Evolutionary conservation across 2,113 vertebrate species (phyloP).

Genomic region (Microcebus ravelobensis): DNA sequence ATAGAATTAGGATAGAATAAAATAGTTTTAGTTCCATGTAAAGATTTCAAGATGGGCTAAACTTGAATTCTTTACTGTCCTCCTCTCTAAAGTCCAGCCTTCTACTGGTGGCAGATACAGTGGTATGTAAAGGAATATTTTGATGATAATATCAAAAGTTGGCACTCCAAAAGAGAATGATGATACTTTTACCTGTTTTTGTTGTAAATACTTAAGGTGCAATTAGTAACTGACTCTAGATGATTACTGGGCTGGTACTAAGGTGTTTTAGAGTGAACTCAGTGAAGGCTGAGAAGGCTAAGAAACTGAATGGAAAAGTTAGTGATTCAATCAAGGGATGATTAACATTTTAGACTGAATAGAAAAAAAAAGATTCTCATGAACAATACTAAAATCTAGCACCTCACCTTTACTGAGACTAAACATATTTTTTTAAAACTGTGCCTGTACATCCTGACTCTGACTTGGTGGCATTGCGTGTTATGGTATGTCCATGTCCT

Average conservation of each 20-base stretch:
- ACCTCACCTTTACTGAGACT: neutral
- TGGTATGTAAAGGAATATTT: neutral
- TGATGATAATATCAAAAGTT: neutral
- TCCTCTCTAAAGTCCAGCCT: neutral
- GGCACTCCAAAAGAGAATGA: neutral
- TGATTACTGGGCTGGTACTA: constrained; percentile 71
- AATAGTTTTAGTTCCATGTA: neutral
- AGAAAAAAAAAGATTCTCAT: constrained; percentile 59
- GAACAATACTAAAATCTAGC: neutral
- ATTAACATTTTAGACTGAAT: constrained; percentile 65
- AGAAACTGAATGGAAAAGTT: constrained; percentile 67
- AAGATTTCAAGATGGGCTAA: neutral
- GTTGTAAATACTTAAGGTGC: constrained; percentile 70
- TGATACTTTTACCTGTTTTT: constrained; percentile 70
- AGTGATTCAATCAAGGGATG: constrained; percentile 67
- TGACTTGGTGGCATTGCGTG: neutral
- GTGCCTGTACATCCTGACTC: neutral
- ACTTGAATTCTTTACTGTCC: neutral
- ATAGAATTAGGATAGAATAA: neutral
- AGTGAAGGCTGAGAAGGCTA: constrained; percentile 73
- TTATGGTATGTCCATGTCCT: rapidly evolving
- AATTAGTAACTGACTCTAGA: constrained; percentile 68
- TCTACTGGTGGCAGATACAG: neutral
- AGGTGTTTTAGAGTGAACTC: constrained; percentile 73
- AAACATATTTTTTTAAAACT: constrained; percentile 29